Evolutionary conservation across 1,140 invertebrate genomes (phyloP), one percentile per base, ranked within the genome.

Genomic region (Agrypnia vestita): DNA sequence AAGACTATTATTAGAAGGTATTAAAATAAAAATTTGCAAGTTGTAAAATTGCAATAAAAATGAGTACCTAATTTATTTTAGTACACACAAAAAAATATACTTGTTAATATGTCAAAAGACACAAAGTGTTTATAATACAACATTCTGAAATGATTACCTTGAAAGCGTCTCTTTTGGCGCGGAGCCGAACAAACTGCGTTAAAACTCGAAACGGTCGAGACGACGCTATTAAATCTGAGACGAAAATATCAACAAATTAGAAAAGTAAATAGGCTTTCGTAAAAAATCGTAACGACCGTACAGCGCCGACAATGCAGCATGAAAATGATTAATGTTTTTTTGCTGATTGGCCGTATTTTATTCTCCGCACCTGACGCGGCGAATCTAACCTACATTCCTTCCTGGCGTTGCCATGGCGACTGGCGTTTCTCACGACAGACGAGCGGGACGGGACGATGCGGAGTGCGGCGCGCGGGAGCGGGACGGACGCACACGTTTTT

Each of bases 331-430:
- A 19, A 11, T 59, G 17, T 7, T 25, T 64, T 64, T 64, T 64
- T 44, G 13, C 35, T 25, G n/a, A 13, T 21, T 64, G 19, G 35
- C 11, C 13, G 12, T 43, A n/a, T n/a, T 64, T 64, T 64, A 10
- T 64, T 35, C 7, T 64, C 35, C 61, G 25, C 49, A 51, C 35
- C 35, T 64, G 25, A 35, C 35, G 10, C 0, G 12, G 11, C 21
- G 43, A 19, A 59, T 59, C 43, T 75, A 75, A 75, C 73, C 73
- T 61, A 75, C 21, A 75, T 75, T 59, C 73, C 73, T 13, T 11
- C 13, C 25, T 55, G 35, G 53, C 51, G 73, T 75, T 46, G 73
- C 73, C 73, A 59, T 75, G 73, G 55, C 73, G 35, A 75, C 73
- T 19, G 51, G 15, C 56, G 55, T 75, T 75, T 75, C 73, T 56